A percentile compares a stretch with the other conserved stretches of the same genome.
These are phyloP conservation scores for Lophius piscatorius DNA, from an alignment of 2,113 vertebrate species.

Conservation along the genomic window DNA sequence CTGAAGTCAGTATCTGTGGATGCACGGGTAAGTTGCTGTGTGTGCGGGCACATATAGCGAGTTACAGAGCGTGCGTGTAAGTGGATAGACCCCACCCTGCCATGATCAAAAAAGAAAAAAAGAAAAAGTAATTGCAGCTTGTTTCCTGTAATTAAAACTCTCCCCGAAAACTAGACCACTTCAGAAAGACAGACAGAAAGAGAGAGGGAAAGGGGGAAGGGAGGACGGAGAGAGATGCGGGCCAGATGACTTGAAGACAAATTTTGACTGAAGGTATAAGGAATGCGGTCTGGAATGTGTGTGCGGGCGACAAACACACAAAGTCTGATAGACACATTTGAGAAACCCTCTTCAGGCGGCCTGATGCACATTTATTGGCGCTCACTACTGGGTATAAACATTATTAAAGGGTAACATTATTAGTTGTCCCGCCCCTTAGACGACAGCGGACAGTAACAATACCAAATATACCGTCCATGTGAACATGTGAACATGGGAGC, in stretches of 20 bases:
- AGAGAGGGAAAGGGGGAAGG: background rate
- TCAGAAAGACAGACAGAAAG: constrained; percentile 36
- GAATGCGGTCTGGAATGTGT: background rate
- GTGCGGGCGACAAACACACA: background rate
- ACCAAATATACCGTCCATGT: too few relatives aligned
- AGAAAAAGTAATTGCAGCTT: constrained; percentile 75
- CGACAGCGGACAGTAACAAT: too few relatives aligned
- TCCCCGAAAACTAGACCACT: constrained; percentile 68
- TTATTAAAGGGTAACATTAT: too few relatives aligned
- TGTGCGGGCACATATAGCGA: constrained; percentile 31
- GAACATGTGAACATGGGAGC: too few relatives aligned
- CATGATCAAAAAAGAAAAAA: constrained; percentile 74
- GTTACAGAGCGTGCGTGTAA: constrained; percentile 43
- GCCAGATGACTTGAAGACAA: constrained; percentile 6
- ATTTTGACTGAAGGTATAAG: too few relatives aligned
- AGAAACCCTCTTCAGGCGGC: too few relatives aligned
- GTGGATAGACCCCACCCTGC: constrained; percentile 74
- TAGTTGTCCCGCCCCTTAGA: too few relatives aligned
- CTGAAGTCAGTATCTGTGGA: background rate
- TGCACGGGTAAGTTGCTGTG: constrained; percentile 7
- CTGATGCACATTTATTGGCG: too few relatives aligned
- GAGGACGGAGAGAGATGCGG: constrained; percentile 8
- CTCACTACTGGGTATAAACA: too few relatives aligned
- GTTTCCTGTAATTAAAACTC: constrained; percentile 80
- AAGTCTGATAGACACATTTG: too few relatives aligned